These are phyloP conservation scores for Panulirus ornatus DNA, from an alignment of 1,140 invertebrate genomes.

Conservation along the genomic window DNA sequence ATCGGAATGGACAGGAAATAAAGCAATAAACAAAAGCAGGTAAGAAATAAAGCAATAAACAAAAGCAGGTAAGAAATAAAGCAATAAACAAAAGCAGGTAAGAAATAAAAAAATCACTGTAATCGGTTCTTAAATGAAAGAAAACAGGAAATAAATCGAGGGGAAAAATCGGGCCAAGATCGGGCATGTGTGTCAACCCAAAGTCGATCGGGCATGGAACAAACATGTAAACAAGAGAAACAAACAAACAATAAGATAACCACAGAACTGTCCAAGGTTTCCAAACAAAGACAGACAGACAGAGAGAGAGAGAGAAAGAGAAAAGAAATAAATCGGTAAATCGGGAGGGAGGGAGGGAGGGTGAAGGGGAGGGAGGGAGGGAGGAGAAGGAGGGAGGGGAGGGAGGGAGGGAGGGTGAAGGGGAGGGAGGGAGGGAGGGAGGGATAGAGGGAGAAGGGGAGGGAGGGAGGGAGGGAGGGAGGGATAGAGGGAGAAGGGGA, in stretches of 20 bases:
- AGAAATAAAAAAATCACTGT: too few species aligned
- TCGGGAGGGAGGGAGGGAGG: neutral
- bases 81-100: neutral
- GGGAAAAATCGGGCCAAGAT: too few species aligned
- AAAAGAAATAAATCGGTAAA: neutral
- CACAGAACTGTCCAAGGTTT: too few species aligned
- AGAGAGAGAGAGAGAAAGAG: slow-evolving; percentile 1
- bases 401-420: neutral
- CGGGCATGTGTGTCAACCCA: too few species aligned
- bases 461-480: neutral
- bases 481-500: neutral
- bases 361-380: slow-evolving; percentile 29
- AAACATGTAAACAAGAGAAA: too few species aligned
- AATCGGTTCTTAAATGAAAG: too few species aligned
- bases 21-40: neutral
- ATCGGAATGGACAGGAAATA: neutral
- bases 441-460: neutral
- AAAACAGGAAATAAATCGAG: too few species aligned
- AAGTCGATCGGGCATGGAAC: too few species aligned
- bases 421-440: neutral
- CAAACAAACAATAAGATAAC: too few species aligned
- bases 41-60: neutral
- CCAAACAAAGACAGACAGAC: neutral
- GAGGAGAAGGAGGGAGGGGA: neutral
- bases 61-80: neutral